A percentile compares a stretch with the other conserved stretches of the same genome.
These are phyloP conservation scores for Hafferia zeledoni DNA, from an alignment of 2,797 vertebrate species.

Conservation along the genomic window DNA sequence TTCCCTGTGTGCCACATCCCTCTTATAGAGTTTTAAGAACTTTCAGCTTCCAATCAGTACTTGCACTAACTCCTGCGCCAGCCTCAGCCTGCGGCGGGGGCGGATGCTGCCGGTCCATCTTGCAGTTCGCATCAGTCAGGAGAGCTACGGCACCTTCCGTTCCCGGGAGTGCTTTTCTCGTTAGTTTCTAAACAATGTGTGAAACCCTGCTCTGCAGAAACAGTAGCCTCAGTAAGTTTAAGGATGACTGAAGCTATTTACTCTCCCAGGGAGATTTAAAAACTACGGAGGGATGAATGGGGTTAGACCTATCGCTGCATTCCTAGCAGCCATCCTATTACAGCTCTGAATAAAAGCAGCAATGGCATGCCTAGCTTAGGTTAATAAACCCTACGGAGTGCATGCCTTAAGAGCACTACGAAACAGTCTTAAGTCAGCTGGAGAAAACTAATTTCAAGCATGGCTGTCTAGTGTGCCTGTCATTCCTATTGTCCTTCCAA, in stretches of 20 bases:
- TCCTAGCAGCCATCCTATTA: constrained; percentile 71
- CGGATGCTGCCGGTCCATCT: background rate
- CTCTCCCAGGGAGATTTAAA: constrained; percentile 57
- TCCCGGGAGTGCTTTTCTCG: background rate
- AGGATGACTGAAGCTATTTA: constrained; percentile 64
- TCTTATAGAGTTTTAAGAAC: constrained; percentile 12
- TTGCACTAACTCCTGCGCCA: constrained; percentile 16
- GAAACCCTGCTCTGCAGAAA: constrained; percentile 46
- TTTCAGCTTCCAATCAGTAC: background rate
- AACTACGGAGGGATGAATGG: constrained; percentile 48
- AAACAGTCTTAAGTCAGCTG: constrained; percentile 68
- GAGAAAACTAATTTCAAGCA: constrained; percentile 79
- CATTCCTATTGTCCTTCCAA: constrained; percentile 79
- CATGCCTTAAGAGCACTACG: constrained; percentile 61
- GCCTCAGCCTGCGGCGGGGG: background rate
- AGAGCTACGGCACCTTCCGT: constrained; percentile 4
- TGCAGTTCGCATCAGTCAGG: background rate
- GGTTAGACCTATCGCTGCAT: constrained; percentile 65
- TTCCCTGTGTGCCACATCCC: background rate
- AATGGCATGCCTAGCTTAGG: constrained; percentile 66
- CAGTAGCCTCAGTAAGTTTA: constrained; percentile 37
- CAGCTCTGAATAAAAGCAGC: constrained; percentile 72
- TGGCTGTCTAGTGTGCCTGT: constrained; percentile 80
- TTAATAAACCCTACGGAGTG: constrained; percentile 58
- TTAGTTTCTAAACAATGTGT: constrained; percentile 52